A percentile compares a stretch with the other conserved stretches of the same genome.
These are phyloP conservation scores for Heliconius hermathena DNA, from an alignment of 1,140 invertebrate species.

Conservation along the genomic window DNA sequence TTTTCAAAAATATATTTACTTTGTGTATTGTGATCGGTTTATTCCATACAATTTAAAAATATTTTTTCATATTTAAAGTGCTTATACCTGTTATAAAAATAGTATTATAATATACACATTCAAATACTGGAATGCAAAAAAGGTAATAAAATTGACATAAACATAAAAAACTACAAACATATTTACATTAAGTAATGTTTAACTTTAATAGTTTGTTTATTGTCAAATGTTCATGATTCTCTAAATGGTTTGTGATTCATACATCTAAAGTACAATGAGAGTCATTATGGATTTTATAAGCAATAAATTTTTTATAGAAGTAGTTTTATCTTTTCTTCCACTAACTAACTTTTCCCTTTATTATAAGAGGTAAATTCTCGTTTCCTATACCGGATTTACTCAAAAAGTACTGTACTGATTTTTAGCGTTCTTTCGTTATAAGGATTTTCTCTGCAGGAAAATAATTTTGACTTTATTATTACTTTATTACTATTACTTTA, in stretches of 20 bases:
- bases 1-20: too few relatives aligned
- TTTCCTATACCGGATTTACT: too few relatives aligned
- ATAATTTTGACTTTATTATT: too few relatives aligned
- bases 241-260: slow-evolving; percentile 9
- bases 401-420: too few relatives aligned
- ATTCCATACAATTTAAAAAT: too few relatives aligned
- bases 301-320: slow-evolving; percentile 6
- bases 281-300: slow-evolving; percentile 15
- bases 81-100: too few relatives aligned
- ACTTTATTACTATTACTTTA: too few relatives aligned
- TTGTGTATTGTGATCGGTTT: too few relatives aligned
- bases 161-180: neutral
- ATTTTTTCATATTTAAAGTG: too few relatives aligned
- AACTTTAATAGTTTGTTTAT: neutral
- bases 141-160: neutral
- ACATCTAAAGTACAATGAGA: slow-evolving; percentile 7
- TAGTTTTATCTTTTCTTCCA: neutral
- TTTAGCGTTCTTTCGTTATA: too few relatives aligned
- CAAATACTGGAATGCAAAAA: neutral
- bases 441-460: too few relatives aligned
- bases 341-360: neutral
- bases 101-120: neutral
- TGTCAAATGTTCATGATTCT: neutral
- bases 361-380: too few relatives aligned
- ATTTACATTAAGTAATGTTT: neutral